phyloP scores from a whole-genome alignment of 92 coral and sea anemone species.

The Porites rus region DNA sequence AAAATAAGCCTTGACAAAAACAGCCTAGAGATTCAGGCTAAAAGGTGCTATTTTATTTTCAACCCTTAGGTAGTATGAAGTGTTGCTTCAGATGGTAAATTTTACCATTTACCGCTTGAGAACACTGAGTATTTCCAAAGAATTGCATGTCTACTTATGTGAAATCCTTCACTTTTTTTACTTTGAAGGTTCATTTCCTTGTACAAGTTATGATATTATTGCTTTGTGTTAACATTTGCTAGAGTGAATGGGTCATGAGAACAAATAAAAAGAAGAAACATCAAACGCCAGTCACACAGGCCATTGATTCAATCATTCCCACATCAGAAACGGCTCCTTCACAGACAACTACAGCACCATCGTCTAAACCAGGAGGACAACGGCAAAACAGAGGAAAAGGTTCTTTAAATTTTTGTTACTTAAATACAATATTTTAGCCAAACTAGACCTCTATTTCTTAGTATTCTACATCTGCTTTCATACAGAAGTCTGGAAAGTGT shows the following conservation, averaged over 20 bases:
- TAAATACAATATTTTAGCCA: no score
- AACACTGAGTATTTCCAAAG: no score
- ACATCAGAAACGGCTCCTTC: slow-evolving; percentile 64
- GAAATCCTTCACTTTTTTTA: not conserved
- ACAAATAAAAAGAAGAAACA: slow-evolving; percentile 94
- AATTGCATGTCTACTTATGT: no score
- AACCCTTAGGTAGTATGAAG: no score
- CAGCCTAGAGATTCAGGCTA: no score
- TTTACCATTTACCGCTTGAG: no score
- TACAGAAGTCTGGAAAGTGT: no score
- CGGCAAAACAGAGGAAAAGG: slow-evolving; percentile 51
- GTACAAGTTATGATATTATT: not conserved
- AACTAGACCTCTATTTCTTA: no score
- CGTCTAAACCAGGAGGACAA: slow-evolving; percentile 55
- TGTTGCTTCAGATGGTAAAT: no score
- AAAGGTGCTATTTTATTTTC: no score
- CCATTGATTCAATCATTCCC: slow-evolving; percentile 71
- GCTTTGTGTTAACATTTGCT: not conserved
- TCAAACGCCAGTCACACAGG: slow-evolving; percentile 75
- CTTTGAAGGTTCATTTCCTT: not conserved
- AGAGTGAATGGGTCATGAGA: slow-evolving; percentile 97
- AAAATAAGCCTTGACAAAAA: no score
- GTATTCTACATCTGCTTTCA: not conserved
- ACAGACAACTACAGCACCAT: slow-evolving; percentile 22
- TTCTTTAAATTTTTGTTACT: not conserved